Conservation (phyloP, 2,888 invertebrate species). For the Hypselothyrea guttata region DNA sequence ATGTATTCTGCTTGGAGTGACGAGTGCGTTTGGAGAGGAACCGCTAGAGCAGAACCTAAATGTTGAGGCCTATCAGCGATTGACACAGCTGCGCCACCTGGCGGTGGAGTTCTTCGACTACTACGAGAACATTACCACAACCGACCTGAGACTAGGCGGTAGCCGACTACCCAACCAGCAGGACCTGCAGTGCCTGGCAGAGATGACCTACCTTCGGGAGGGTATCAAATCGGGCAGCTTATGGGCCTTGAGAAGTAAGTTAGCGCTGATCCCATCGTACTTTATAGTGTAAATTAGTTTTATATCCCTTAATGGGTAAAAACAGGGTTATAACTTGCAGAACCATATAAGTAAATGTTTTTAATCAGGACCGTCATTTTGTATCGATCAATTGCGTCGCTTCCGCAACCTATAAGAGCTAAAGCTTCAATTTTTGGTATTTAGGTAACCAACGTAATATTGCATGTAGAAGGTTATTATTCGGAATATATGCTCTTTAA, state of each 20-base stretch:
- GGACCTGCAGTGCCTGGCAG: slow-evolving; percentile 39
- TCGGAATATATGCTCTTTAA: too few species aligned
- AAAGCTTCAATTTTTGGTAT: too few species aligned
- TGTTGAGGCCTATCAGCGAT: neutral
- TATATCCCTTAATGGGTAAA: too few species aligned
- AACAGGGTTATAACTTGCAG: too few species aligned
- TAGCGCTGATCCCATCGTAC: too few species aligned
- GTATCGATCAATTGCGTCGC: too few species aligned
- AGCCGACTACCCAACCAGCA: slow-evolving; percentile 7
- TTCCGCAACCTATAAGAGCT: too few species aligned
- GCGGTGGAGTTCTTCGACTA: slow-evolving; percentile 47
- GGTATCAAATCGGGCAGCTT: slow-evolving; percentile 9
- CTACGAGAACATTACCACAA: slow-evolving; percentile 37
- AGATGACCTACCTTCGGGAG: slow-evolving; percentile 21
- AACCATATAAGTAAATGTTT: too few species aligned
- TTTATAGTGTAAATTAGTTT: too few species aligned
- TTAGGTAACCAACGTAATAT: too few species aligned
- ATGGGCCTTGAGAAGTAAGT: slow-evolving; percentile 36
- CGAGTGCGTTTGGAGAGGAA: neutral
- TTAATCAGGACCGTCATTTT: too few species aligned
- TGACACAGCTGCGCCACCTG: slow-evolving; percentile 32
- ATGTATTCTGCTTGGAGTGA: neutral
- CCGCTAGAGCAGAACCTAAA: neutral
- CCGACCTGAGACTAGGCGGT: slow-evolving; percentile 6
- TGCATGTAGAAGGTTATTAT: too few species aligned